Base-by-base conservation (phyloP, 2,113 vertebrate genomes). In the Microtus pennsylvanicus region DNA sequence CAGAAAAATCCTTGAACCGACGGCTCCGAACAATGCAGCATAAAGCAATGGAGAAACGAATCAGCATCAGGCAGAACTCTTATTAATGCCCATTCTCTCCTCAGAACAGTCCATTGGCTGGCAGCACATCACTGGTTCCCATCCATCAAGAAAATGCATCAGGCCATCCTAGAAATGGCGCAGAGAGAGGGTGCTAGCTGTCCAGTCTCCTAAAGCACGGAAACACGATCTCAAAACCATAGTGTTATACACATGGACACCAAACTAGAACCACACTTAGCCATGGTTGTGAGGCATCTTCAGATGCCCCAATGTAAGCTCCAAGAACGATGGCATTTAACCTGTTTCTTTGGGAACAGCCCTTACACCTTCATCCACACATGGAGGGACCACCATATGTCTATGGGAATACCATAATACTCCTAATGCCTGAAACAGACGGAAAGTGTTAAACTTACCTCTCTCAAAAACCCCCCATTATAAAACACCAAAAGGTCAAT, bases 1-100 rank as follows among this genome's bases (percentile, higher is more conserved):
- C 77, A 91, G 96, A 92, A 86, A 96, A 94, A 75, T 78, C 74
- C 69, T 96, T 70, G 91, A 95, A 70, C 47, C 17, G 33, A 74
- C 63, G 10, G 69, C 76, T 92, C 95, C 50, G 69, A 85, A 77
- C 12, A 55, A 90, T 45, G 76, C 50, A 72, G 86, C 58, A 87
- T 33, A 35, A 94, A 87, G 77, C 19, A 9, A 65, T 14, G 47
- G 65, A 82, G 69, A 96, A 95, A 96, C 3, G 17, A 21, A 33
- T 97, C 90, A 87, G 94, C 92, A 83, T 22, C 65, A 35, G 28
- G 38, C 88, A 91, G 52, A 58, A 45, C 52, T 82, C 78, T 81
- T 67, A 74, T 93, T 52, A 58, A 30, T 0, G 0, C 67, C 80
- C 8, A 0, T 91, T 90, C 45, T 95, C 52, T 75, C 52, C 35